Conservation (phyloP, 2,113 vertebrate species). For the Tetraodon nigroviridis region DNA sequence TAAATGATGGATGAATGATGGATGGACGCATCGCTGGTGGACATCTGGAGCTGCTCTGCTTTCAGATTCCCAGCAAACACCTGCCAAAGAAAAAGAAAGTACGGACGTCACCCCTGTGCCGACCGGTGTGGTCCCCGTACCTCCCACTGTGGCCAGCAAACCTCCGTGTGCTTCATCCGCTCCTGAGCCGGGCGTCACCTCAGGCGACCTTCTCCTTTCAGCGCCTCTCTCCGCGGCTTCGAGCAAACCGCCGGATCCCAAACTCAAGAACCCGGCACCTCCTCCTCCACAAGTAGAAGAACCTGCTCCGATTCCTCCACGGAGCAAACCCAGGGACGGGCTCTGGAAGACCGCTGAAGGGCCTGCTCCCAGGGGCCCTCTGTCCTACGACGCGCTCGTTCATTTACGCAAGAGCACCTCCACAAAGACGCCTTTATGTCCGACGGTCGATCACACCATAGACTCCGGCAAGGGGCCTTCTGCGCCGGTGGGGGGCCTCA, state of each 20-base stretch:
- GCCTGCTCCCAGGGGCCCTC: slow-evolving; percentile 51
- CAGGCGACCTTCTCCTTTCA: slow-evolving; percentile 12
- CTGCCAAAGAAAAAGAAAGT: slow-evolving; percentile 25
- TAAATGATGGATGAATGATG: neutral
- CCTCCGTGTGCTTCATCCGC: slow-evolving; percentile 53
- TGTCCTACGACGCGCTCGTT: slow-evolving; percentile 69
- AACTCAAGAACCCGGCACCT: slow-evolving; percentile 9
- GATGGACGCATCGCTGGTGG: too few species aligned
- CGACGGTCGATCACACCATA: slow-evolving; percentile 54
- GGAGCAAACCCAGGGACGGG: slow-evolving; percentile 32
- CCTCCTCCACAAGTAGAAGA: slow-evolving; percentile 36
- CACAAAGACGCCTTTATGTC: slow-evolving; percentile 53
- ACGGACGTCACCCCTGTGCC: slow-evolving; percentile 10
- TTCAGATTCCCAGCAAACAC: slow-evolving; percentile 55
- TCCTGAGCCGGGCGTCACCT: slow-evolving; percentile 6
- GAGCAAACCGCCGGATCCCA: slow-evolving; percentile 8
- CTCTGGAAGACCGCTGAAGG: slow-evolving; percentile 22
- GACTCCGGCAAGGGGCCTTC: slow-evolving; percentile 23
- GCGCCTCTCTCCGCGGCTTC: slow-evolving; percentile 14
- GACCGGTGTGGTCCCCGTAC: slow-evolving; percentile 60
- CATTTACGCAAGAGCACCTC: slow-evolving; percentile 63
- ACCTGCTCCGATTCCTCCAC: slow-evolving; percentile 43
- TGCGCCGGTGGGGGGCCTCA: slow-evolving; percentile 7
- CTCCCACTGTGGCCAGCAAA: slow-evolving; percentile 52
- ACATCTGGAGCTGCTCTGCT: slow-evolving; percentile 24